Base-by-base conservation (phyloP, 1,140 invertebrate species). In the Phenacoccus solenopsis region DNA sequence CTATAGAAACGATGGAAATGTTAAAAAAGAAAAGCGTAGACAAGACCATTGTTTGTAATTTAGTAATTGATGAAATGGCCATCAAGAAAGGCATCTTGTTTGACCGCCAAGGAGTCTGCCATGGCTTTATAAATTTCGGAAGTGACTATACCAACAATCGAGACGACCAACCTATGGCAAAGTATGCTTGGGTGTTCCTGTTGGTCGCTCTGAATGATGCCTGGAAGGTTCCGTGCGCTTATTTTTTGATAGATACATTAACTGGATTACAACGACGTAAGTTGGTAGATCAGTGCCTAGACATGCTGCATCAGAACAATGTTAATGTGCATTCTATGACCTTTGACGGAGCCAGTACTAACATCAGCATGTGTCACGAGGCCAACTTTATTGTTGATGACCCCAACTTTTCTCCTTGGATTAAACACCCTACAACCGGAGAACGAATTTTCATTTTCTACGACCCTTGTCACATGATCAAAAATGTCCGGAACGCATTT, bases 341-440 rank as follows among this genome's bases (percentile, higher is more conserved):
- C 32, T 78, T 76, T 70, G 75, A 78, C 73, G 76, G 76, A 10
- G 74, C 74, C 56, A 16, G 73, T 27, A 35, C 72, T 1, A 77
- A 77, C 74, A 59, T 74, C 16, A 35, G 59, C 70, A 4, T 74
- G 73, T 72, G 49, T 32, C 5, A 73, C 64, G 30, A 13, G 13
- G 30, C 30, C 30, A 32, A 32, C 30, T 32, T 5, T 13, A 13
- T 7, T 32, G 5, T 32, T 32, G 30, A 13, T 7, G 4, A 20
- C 20, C 30, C 30, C 5, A 13, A 32, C 13, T 32, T 32, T 32
- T 7, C 5, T 5, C 30, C 30, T 7, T 32, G 30, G 30, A 7
- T 32, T 32, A 5, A 5, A 32, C 30, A 32, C 13, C 30, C 30
- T 13, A 32, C 30, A 32, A 5, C 30, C 30, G 5, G 13, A 32